Evolutionary conservation across 2,113 vertebrate species (phyloP).

Genomic region (Macrotis lagotis): DNA sequence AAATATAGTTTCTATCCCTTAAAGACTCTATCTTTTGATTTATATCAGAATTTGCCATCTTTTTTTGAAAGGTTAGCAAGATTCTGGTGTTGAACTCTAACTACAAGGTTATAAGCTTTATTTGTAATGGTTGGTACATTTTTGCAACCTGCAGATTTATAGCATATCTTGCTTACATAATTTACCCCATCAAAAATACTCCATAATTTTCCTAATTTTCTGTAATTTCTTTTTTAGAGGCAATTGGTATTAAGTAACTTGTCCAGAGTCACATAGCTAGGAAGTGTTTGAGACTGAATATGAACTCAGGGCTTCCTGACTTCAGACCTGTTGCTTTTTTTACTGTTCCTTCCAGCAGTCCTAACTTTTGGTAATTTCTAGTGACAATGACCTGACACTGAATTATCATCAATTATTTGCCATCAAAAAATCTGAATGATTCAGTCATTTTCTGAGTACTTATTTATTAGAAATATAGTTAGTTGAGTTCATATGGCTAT

Average conservation of each 20-base stretch:
- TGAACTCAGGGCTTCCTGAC: not conserved
- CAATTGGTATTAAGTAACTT: not conserved
- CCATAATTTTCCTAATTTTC: not conserved
- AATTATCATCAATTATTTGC: not conserved
- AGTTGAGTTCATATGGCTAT: not conserved
- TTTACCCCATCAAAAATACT: not conserved
- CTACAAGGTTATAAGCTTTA: not conserved
- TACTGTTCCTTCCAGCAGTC: not conserved
- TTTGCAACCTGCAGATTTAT: not conserved
- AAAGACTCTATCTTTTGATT: not conserved
- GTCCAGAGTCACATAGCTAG: not conserved
- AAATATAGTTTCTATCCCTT: not conserved
- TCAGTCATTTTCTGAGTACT: not conserved
- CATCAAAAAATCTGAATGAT: not conserved
- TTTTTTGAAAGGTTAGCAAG: not conserved
- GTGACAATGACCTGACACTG: not conserved
- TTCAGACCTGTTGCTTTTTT: accelerated
- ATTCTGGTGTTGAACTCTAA: not conserved
- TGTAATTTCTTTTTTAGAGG: not conserved
- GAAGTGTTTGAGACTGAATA: not conserved
- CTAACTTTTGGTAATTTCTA: not conserved
- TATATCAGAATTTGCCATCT: not conserved
- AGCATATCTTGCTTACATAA: not conserved
- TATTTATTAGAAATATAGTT: not conserved
- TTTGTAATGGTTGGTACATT: not conserved